These are phyloP conservation scores for Danio albolineatus DNA, from an alignment of 2,797 vertebrate species.

Conservation along the genomic window DNA sequence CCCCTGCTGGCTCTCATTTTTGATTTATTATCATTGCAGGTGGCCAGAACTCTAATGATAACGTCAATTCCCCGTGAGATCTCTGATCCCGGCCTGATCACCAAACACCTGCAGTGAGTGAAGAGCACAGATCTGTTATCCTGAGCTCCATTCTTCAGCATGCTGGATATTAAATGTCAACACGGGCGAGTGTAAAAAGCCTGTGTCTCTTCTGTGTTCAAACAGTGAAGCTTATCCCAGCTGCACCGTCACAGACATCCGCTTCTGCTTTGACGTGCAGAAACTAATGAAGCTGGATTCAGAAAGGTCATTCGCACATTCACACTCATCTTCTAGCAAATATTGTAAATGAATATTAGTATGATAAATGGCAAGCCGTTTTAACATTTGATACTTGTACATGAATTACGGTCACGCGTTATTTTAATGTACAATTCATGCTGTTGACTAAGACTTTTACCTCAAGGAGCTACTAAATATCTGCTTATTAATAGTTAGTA, in stretches of 20 bases:
- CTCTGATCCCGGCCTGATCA: slow-evolving; percentile 91
- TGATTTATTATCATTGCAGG: slow-evolving; percentile 73
- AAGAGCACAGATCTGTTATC: slow-evolving; percentile 8
- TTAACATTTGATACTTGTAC: no score
- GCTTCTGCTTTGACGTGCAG: slow-evolving; percentile 92
- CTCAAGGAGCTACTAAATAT: no score
- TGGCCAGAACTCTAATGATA: slow-evolving; percentile 93
- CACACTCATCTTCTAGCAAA: neutral
- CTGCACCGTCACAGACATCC: slow-evolving; percentile 91
- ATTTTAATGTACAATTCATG: no score
- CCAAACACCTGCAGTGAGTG: slow-evolving; percentile 97
- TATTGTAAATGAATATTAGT: neutral
- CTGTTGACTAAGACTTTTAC: no score
- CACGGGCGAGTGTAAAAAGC: neutral
- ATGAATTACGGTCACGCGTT: no score
- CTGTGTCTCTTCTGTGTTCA: slow-evolving; percentile 8
- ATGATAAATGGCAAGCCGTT: no score
- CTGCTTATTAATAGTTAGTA: no score
- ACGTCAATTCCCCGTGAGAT: slow-evolving; percentile 91
- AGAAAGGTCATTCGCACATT: slow-evolving; percentile 82
- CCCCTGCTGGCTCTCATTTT: neutral
- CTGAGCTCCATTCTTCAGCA: slow-evolving; percentile 21
- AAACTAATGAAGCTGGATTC: slow-evolving; percentile 91
- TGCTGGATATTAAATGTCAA: slow-evolving; percentile 21
- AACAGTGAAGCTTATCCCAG: slow-evolving; percentile 95